Evolutionary conservation across 2,888 invertebrate species (phyloP).

Genomic region (Spilosoma lubricipeda): DNA sequence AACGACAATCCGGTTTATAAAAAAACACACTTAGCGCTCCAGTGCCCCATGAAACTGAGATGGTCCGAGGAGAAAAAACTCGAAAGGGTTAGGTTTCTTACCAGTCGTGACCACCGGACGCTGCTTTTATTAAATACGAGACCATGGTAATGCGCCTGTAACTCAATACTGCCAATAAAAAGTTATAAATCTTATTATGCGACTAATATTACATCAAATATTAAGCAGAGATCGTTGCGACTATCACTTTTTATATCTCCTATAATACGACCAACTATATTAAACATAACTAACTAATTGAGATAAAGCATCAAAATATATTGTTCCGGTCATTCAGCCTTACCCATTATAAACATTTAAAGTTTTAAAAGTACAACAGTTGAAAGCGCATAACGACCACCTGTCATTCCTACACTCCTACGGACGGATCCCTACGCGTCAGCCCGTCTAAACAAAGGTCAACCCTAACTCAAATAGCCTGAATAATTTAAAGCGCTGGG

Average conservation of each 20-base stretch:
- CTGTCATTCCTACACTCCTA: constrained; percentile 42
- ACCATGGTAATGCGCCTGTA: constrained; percentile 27
- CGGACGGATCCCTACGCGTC: constrained; percentile 43
- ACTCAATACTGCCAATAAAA: constrained; percentile 26
- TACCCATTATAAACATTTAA: constrained; percentile 13
- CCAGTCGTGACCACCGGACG: constrained; percentile 52
- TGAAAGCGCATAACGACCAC: constrained; percentile 36
- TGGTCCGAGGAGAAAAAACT: constrained; percentile 55
- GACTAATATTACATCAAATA: constrained; percentile 2
- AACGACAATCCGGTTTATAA: constrained; percentile 70
- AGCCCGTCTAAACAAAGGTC: constrained; percentile 61
- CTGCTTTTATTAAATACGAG: constrained; percentile 34
- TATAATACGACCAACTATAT: background rate
- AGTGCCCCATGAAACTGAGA: constrained; percentile 45
- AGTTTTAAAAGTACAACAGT: constrained; percentile 36
- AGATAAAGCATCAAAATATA: background rate
- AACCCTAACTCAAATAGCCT: constrained; percentile 56
- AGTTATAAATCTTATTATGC: background rate
- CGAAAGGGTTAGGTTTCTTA: constrained; percentile 65
- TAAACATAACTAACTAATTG: background rate
- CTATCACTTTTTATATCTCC: background rate
- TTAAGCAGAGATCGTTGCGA: background rate
- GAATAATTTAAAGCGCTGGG: constrained; percentile 63
- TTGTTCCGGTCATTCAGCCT: background rate
- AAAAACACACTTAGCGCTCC: constrained; percentile 62